Percentiles rank a stretch among this genome's conserved stretches.
Conservation (phyloP, 2,113 vertebrate genomes). For the Albula glossodonta region DNA sequence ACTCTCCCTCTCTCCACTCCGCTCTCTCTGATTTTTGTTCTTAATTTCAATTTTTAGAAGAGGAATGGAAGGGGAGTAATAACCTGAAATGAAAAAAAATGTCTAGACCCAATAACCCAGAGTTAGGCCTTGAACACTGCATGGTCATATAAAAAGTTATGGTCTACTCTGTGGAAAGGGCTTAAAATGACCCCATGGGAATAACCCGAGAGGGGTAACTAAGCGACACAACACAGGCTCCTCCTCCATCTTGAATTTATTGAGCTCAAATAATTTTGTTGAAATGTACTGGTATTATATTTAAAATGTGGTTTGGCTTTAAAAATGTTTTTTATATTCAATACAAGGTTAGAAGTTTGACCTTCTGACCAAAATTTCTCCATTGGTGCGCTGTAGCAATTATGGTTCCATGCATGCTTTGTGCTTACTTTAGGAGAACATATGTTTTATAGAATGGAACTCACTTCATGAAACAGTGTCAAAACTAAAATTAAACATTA, state of each 20-base stretch:
- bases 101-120: not conserved
- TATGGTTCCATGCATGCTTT: too few species aligned
- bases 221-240: not conserved
- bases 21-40: not conserved
- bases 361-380: too few species aligned
- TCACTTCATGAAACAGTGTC: too few species aligned
- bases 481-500: too few species aligned
- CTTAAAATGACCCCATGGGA: not conserved
- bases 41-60: not conserved
- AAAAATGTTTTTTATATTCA: too few species aligned
- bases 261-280: not conserved
- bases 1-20: too few species aligned
- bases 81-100: not conserved
- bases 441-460: too few species aligned
- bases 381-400: too few species aligned
- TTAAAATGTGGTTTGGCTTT: too few species aligned
- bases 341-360: too few species aligned
- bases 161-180: not conserved
- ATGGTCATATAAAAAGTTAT: not conserved
- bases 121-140: not conserved
- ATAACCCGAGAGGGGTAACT: not conserved
- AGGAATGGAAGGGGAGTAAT: not conserved
- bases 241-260: not conserved
- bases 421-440: too few species aligned
- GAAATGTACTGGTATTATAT: too few species aligned